Base-by-base conservation (phyloP, 2,113 vertebrate species). In the Cariama cristata region DNA sequence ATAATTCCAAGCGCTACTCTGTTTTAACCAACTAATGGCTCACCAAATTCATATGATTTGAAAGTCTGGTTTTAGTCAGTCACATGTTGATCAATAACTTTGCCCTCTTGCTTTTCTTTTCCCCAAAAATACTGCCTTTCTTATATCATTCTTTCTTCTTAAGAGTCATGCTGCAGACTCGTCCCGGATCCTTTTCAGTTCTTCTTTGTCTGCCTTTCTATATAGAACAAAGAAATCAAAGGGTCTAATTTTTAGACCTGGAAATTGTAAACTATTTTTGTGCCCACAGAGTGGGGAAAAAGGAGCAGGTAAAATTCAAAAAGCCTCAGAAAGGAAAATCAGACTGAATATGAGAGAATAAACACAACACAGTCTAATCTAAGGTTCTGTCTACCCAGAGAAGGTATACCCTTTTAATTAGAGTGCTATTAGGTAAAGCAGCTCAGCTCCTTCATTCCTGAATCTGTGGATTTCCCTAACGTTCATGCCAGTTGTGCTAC, bases 1-100 rank as follows among this genome's bases (percentile, higher is more conserved):
- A 76, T 38, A 90, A 73, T 86, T 94, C 66, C 63, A 88, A 74
- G 17, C 5, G 2, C 19, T 94, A 45, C 19, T 73, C 45, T 80
- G 47, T 76, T 93, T 93, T 71, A 94, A 67, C 30, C 19, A 87
- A 28, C 18, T 81, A 80, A 76, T 33, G 22, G 23, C n/a, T 94
- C 53, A 52, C 16, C 30, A 90, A n/a, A 80, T 86, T 72, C 60
- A 58, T 53, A 64, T 47, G 5, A 67, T 80, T 83, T 75, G 76
- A 44, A 93, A 94, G 63, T 69, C 74, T 90, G 16, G 13, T 81
- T 96, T 95, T 79, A 95, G 63, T 88, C 68, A 84, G 62, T 94
- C 38, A 67, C 52, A 75, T 62, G 85, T 49, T 38, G 60, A 73
- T 71, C 19, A 58, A 68, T 73, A 96, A 12, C 1, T 60, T 80